phyloP scores from a whole-genome alignment of 2,113 vertebrate species.

The Isurus oxyrinchus region DNA sequence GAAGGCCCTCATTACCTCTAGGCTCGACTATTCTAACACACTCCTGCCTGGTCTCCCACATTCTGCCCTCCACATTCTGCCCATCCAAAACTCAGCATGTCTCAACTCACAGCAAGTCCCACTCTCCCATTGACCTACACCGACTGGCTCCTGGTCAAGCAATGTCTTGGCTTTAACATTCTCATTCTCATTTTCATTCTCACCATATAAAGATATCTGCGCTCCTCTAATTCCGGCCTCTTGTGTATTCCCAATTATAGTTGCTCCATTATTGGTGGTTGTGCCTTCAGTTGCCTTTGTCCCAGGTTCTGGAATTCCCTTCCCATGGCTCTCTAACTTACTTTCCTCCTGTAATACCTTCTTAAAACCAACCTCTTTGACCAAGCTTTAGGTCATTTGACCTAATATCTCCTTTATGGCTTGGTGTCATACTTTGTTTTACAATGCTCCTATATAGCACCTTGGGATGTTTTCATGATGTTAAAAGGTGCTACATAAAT shows the following conservation, averaged over 20 bases:
- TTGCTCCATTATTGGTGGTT: neutral
- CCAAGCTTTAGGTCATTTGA: no score
- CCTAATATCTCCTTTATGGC: no score
- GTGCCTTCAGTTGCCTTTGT: neutral
- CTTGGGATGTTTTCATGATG: neutral
- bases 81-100: neutral
- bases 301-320: neutral
- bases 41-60: no score
- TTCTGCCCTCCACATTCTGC: no score
- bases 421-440: neutral
- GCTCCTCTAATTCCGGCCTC: neutral
- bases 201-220: no score
- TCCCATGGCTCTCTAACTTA: neutral
- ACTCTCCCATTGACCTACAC: neutral
- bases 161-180: neutral
- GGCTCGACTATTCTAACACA: no score
- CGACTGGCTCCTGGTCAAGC: neutral
- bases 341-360: no score
- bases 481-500: neutral
- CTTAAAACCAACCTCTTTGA: no score
- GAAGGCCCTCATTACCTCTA: neutral
- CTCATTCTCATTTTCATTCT: neutral
- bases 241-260: neutral
- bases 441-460: neutral
- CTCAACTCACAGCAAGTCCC: neutral